phyloP scores from a whole-genome alignment of 2,797 vertebrate genomes.

The Onychomys torridus region DNA sequence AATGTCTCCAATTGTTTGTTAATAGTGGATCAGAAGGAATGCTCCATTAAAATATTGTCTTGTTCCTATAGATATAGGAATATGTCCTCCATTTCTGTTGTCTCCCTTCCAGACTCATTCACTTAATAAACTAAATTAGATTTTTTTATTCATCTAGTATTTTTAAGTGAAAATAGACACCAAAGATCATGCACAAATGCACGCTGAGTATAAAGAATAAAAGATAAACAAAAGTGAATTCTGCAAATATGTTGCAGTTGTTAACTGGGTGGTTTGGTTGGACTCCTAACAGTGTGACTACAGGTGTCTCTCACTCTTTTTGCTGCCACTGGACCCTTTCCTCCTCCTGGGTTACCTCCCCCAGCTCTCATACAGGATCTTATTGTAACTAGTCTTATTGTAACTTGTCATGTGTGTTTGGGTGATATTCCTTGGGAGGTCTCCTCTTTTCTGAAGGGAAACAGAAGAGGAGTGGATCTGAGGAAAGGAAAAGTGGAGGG shows the following conservation, averaged over 20 bases:
- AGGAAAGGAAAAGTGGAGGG: neutral
- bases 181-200: neutral
- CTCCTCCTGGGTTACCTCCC: neutral
- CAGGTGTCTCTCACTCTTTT: neutral
- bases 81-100: neutral
- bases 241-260: neutral
- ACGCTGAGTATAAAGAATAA: neutral
- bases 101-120: neutral
- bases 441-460: neutral
- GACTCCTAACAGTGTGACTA: neutral
- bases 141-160: neutral
- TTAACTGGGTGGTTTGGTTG: neutral
- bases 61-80: neutral
- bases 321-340: neutral
- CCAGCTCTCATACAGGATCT: neutral
- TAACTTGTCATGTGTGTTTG: neutral
- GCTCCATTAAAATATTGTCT: neutral
- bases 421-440: neutral
- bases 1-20: neutral
- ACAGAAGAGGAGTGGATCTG: neutral
- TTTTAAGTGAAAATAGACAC: neutral
- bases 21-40: neutral
- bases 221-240: neutral
- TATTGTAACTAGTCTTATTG: neutral
- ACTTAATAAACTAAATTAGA: neutral